Percentiles rank a stretch among this genome's conserved stretches.
Evolutionary conservation across 2,113 vertebrate species (phyloP).

Genomic region (Oreotrochilus melanogaster): DNA sequence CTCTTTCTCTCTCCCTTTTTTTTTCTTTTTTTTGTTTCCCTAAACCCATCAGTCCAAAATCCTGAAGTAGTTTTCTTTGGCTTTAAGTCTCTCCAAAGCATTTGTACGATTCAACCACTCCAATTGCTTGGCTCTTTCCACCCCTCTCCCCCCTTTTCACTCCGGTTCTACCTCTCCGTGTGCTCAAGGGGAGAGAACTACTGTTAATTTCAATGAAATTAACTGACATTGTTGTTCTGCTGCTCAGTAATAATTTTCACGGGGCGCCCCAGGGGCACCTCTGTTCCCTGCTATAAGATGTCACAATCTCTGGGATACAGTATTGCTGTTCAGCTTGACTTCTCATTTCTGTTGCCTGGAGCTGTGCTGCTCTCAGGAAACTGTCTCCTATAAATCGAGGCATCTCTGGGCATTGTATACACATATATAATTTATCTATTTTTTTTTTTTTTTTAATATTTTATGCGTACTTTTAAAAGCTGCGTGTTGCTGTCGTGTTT

Average conservation of each 20-base stretch:
- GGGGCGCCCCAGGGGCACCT: constrained; percentile 69
- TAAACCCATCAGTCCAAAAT: neutral
- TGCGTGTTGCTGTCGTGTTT: constrained; percentile 19
- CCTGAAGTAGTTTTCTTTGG: neutral
- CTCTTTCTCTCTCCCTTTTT: too few relatives aligned
- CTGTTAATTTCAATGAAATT: constrained; percentile 77
- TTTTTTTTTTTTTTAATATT: constrained; percentile 9
- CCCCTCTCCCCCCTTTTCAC: constrained; percentile 41
- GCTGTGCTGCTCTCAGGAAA: constrained; percentile 57
- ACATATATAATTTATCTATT: constrained; percentile 67
- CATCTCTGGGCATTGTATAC: constrained; percentile 50
- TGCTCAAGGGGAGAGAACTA: constrained; percentile 66
- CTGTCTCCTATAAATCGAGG: constrained; percentile 15
- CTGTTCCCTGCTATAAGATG: constrained; percentile 63
- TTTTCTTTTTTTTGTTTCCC: neutral
- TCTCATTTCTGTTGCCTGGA: constrained; percentile 69
- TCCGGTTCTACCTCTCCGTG: constrained; percentile 61
- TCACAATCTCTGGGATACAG: constrained; percentile 56
- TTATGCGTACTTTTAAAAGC: constrained; percentile 69
- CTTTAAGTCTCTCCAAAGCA: neutral
- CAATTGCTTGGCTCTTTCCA: neutral
- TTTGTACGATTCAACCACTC: constrained; percentile 21
- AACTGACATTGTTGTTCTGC: constrained; percentile 74
- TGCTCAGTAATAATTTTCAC: constrained; percentile 75
- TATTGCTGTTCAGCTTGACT: constrained; percentile 55